Base-by-base conservation (phyloP, 2,797 vertebrate species). In the Octomys mimax region DNA sequence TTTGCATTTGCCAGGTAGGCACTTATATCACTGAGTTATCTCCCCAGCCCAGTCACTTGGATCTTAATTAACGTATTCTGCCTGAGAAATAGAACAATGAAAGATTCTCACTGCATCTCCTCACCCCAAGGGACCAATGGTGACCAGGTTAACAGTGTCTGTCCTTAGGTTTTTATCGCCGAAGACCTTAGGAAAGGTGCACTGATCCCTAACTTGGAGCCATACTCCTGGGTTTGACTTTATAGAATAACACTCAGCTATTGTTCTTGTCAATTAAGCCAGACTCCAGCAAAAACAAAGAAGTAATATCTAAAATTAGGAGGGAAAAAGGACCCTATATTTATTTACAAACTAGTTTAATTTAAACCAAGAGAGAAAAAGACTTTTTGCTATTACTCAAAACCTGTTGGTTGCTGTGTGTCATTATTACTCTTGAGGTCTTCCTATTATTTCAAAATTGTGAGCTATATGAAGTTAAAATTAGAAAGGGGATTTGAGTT, bases 401-500 rank as follows among this genome's bases (percentile, higher is more conserved):
- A 89, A 92, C 31, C 91, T 96, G 61, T 93, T 87, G 83, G 92
- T 61, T 93, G 91, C 85, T 96, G 80, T 83, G 91, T 85, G 88
- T 92, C 83, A 82, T 97, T 87, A 96, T 97, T 96, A 96, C 96
- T 97, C 96, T 75, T 87, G 97, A 96, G 97, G 94, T 91, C 83
- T 82, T 96, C 54, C 88, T 96, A 97, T 97, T 96, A 97, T 97
- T 97, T 94, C 77, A 97, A 95, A 96, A 97, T 95, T 90, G 95
- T 83, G 95, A 95, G 62, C 68, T 89, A 68, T 92, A 92, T 57
- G 70, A 97, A 97, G 96, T 95, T 95, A 97, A 98, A 98, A 97
- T 97, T 97, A 96, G 93, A 91, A 91, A 97, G 57, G 96, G 91
- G 90, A 97, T 97, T 97, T 96, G 96, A 96, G 87, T 92, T 83